These are phyloP conservation scores for Lagria hirta DNA, from an alignment of 2,888 invertebrate genomes.

Conservation along the genomic window DNA sequence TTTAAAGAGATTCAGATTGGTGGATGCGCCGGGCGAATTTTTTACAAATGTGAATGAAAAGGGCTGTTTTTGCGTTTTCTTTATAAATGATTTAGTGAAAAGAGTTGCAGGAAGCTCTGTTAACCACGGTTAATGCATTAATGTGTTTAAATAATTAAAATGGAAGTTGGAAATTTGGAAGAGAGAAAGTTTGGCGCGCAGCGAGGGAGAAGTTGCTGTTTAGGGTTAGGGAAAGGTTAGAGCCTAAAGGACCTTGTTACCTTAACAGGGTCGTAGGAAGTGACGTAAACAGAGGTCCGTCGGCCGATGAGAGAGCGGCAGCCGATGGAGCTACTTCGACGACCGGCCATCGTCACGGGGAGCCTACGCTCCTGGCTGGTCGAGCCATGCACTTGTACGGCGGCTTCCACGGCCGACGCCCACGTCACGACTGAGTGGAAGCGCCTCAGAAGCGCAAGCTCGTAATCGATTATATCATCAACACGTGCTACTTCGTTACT, in stretches of 20 bases:
- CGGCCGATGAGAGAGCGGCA: constrained; percentile 67
- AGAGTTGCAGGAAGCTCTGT: too few relatives aligned
- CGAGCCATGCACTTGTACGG: constrained; percentile 40
- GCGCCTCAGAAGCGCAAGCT: constrained; percentile 36
- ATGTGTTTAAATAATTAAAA: too few relatives aligned
- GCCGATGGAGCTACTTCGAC: constrained; percentile 68
- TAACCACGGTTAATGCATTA: too few relatives aligned
- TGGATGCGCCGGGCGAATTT: too few relatives aligned
- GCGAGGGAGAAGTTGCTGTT: too few relatives aligned
- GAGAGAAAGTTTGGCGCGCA: too few relatives aligned
- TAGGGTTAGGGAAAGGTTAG: neutral
- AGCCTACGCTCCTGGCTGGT: constrained; percentile 38
- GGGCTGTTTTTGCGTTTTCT: too few relatives aligned
- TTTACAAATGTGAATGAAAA: too few relatives aligned
- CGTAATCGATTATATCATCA: constrained; percentile 42
- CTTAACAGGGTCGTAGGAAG: constrained; percentile 67
- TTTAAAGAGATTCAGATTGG: too few relatives aligned
- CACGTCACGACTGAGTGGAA: constrained; percentile 39
- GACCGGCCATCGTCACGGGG: constrained; percentile 57
- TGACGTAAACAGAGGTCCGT: constrained; percentile 65
- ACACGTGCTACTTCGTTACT: constrained; percentile 36
- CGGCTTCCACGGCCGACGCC: constrained; percentile 40
- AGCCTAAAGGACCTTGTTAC: too few relatives aligned
- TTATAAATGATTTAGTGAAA: too few relatives aligned
- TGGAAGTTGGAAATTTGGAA: too few relatives aligned